Base-by-base conservation (phyloP, 2,113 vertebrate species). In the Megalops atlanticus region DNA sequence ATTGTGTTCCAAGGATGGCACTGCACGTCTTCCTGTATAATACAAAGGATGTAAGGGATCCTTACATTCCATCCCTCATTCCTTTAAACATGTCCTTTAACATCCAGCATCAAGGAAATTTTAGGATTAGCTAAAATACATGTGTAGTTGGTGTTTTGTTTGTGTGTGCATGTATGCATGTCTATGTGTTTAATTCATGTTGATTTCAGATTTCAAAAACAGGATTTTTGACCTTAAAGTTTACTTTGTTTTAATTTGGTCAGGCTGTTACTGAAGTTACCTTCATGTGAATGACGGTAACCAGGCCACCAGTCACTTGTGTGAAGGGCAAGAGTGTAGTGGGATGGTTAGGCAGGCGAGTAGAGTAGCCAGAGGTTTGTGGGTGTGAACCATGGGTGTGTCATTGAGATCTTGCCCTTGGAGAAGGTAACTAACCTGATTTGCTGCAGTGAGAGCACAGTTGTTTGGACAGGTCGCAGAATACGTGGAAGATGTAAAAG, bases 401-500 rank as follows among this genome's bases (percentile, higher is more conserved):
- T n/a, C 58, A 64, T 31, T 64, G 58, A 64, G 58, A 64, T 64
- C n/a, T 31, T 64, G 31, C 58, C 58, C 58, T 64, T 64, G 58
- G 58, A 64, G 2, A 64, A 64, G 58, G 58, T 38, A 24, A 10
- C 35, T 71, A 71, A 71, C 69, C 69, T 1, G 11, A 35, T 71
- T 38, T 27, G 69, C 69, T 38, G 31, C 69, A 18, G 69, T 18
- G 35, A 64, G 31, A 64, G 31, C 58, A 2, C 58, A 64, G 58
- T n/a, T 24, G 58, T 31, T 10, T n/a, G 12, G 58, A 64, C 58
- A 10, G 58, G 58, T 64, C 58, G 31, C 58, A 24, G 58, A 64
- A 64, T 64, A 64, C 31, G 58, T 31, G 58, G 58, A 64, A 64
- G 58, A 64, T 64, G 58, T 64, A 64, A 64, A 64, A 64, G 58